Conservation (phyloP, 2,888 invertebrate species). For the Yponomeuta malinellus region DNA sequence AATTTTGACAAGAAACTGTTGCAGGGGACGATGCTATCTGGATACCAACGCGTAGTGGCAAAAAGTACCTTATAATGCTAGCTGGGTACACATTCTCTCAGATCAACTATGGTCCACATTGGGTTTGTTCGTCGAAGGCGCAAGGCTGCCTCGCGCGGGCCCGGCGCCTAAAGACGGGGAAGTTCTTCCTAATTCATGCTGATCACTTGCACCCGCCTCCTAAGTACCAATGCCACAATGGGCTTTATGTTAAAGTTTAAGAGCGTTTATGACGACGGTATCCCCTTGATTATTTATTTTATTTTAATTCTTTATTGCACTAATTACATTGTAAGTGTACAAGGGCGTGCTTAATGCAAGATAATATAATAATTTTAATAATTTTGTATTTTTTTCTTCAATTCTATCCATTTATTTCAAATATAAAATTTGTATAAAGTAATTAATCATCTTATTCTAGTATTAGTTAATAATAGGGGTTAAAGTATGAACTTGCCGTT, state of each 20-base stretch:
- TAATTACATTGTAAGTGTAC: too few species aligned
- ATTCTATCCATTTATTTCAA: too few species aligned
- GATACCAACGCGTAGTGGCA: conserved; percentile 36
- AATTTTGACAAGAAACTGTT: background rate
- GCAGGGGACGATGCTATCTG: conserved; percentile 1
- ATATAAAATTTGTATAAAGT: too few species aligned
- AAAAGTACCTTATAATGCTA: conserved; percentile 37
- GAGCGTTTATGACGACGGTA: too few species aligned
- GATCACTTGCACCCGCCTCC: conserved; percentile 31
- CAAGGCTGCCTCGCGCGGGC: conserved; percentile 32
- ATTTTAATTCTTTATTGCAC: too few species aligned
- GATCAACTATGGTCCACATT: conserved; percentile 32
- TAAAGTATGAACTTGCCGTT: too few species aligned
- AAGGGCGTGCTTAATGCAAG: too few species aligned
- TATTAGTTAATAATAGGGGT: too few species aligned
- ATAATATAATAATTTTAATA: too few species aligned
- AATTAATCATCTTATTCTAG: too few species aligned
- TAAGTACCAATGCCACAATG: conserved; percentile 26
- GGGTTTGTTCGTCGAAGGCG: conserved; percentile 40
- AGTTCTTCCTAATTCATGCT: conserved; percentile 25
- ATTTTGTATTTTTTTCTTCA: too few species aligned
- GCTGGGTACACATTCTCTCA: conserved; percentile 40
- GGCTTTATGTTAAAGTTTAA: conserved; percentile 26
- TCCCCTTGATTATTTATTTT: too few species aligned
- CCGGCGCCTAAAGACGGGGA: conserved; percentile 22